Percentiles rank a stretch among this genome's conserved stretches.
Conservation (phyloP, 1,140 invertebrate species). For the Hylyphantes graminicola region DNA sequence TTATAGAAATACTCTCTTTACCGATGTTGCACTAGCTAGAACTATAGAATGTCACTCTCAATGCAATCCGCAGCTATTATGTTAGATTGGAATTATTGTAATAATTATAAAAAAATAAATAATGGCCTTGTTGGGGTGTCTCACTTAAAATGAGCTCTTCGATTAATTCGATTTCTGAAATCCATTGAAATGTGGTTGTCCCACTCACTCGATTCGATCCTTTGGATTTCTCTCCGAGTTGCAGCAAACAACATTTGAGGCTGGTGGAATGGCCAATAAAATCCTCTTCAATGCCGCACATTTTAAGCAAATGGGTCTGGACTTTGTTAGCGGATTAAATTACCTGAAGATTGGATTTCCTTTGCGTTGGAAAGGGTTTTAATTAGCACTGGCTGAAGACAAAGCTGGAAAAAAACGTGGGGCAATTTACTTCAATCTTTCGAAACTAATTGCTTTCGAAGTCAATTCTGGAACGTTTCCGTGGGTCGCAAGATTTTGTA, state of each 20-base stretch:
- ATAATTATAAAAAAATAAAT: too few species aligned
- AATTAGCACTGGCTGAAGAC: conserved; percentile 39
- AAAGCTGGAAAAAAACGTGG: not conserved
- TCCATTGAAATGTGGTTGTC: not conserved
- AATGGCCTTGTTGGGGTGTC: too few species aligned
- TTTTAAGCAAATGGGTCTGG: conserved; percentile 38
- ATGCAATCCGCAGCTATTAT: too few species aligned
- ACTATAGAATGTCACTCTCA: too few species aligned
- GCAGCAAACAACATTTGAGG: not conserved
- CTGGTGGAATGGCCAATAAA: conserved; percentile 24
- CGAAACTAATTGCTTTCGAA: conserved; percentile 45
- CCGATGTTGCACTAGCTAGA: too few species aligned
- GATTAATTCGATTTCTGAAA: too few species aligned
- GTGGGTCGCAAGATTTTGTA: conserved; percentile 4
- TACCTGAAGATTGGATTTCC: conserved; percentile 24
- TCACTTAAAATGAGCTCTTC: too few species aligned
- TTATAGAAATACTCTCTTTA: too few species aligned
- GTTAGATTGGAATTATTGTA: too few species aligned
- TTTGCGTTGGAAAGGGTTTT: conserved; percentile 34
- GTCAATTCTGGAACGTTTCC: conserved; percentile 42
- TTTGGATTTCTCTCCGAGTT: not conserved
- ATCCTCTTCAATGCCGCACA: conserved; percentile 16
- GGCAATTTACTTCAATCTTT: conserved; percentile 29
- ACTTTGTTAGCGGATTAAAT: conserved; percentile 39
- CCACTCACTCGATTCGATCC: not conserved